phyloP scores from a whole-genome alignment of 2,797 vertebrate genomes.

The Loris lydekkerianus region DNA sequence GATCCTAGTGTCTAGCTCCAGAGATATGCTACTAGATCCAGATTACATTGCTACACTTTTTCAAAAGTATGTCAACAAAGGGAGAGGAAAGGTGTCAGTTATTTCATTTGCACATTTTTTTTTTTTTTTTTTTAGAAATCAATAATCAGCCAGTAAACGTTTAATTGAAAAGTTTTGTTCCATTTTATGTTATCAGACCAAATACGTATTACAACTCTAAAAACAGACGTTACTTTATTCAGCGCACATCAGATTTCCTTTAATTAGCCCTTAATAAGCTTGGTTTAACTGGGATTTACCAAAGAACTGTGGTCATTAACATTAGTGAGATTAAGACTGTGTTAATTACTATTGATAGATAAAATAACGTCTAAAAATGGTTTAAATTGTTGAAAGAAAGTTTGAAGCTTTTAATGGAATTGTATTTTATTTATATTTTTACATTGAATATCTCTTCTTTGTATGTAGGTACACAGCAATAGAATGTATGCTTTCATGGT shows the following conservation, averaged over 20 bases:
- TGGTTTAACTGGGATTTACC: constrained; percentile 92
- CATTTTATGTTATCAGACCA: constrained; percentile 80
- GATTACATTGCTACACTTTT: not conserved
- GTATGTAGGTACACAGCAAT: not conserved
- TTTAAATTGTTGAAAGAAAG: constrained; percentile 83
- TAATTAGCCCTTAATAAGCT: constrained; percentile 92
- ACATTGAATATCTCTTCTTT: constrained; percentile 42
- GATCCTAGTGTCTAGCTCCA: not conserved
- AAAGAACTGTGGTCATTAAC: constrained; percentile 92
- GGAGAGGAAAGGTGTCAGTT: not conserved
- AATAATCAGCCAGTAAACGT: constrained; percentile 71
- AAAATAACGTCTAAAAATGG: constrained; percentile 90
- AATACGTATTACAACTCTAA: constrained; percentile 65
- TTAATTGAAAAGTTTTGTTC: constrained; percentile 80
- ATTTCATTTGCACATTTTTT: constrained; percentile 37
- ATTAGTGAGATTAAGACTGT: constrained; percentile 92
- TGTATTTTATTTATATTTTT: constrained; percentile 67
- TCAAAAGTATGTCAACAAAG: not conserved
- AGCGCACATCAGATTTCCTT: constrained; percentile 90
- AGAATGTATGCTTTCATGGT: not conserved
- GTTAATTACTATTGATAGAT: constrained; percentile 93
- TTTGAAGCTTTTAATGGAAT: constrained; percentile 61
- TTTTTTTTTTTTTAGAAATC: constrained; percentile 47
- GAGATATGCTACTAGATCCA: not conserved
- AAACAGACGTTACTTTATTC: constrained; percentile 87